Percentiles rank a stretch among this genome's conserved stretches.
phyloP scores from a whole-genome alignment of 2,888 invertebrate genomes.

The Homarus gammarus region DNA sequence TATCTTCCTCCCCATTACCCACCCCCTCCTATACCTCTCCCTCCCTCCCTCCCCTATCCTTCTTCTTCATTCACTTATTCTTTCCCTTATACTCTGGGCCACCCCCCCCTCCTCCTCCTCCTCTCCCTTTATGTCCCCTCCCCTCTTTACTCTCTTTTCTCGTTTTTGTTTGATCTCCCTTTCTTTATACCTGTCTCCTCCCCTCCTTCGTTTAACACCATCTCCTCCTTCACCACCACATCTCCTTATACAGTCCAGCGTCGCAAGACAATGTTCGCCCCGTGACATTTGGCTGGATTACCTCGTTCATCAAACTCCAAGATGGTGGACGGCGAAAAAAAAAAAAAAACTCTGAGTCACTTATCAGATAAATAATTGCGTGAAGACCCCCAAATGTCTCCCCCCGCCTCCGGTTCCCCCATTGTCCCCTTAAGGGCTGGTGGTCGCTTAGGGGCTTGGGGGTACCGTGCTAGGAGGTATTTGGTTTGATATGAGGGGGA shows the following conservation, averaged over 20 bases:
- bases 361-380: too few relatives aligned
- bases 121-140: not conserved
- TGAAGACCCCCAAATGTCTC: too few relatives aligned
- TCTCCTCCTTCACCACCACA: not conserved
- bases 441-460: too few relatives aligned
- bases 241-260: not conserved
- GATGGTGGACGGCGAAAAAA: not conserved
- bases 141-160: not conserved
- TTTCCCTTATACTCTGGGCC: not conserved
- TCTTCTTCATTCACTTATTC: not conserved
- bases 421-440: too few relatives aligned
- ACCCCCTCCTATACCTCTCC: not conserved
- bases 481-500: too few relatives aligned
- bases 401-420: too few relatives aligned
- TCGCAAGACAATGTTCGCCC: not conserved
- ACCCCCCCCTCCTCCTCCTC: not conserved
- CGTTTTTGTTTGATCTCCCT: too few relatives aligned
- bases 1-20: not conserved
- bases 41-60: not conserved
- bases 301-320: not conserved
- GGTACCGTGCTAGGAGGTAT: too few relatives aligned
- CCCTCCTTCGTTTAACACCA: not conserved
- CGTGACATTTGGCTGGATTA: not conserved
- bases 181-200: too few relatives aligned
- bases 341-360: not conserved